phyloP scores from a whole-genome alignment of 2,888 invertebrate genomes.

The Oscheius sp. region DNA sequence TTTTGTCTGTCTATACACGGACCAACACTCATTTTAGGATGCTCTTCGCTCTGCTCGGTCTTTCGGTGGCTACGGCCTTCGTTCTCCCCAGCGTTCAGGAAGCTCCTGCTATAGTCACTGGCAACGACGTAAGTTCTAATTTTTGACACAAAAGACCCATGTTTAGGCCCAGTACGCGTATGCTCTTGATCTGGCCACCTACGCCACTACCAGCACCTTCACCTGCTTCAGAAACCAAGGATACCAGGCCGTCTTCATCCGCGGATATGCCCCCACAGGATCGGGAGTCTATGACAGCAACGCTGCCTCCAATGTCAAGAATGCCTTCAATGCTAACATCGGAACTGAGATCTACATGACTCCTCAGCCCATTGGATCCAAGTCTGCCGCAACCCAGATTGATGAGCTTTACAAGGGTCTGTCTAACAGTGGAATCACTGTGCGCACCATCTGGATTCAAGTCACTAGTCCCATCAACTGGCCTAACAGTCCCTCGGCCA shows the following conservation, averaged over 20 bases:
- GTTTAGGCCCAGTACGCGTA: constrained; percentile 38
- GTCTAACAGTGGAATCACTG: constrained; percentile 47
- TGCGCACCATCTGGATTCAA: constrained; percentile 59
- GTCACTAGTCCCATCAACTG: constrained; percentile 63
- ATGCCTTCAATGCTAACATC: constrained; percentile 54
- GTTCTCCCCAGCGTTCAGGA: constrained; percentile 13
- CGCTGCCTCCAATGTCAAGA: constrained; percentile 45
- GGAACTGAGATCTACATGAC: constrained; percentile 60
- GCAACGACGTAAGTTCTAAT: constrained; percentile 26
- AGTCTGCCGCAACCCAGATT: constrained; percentile 52
- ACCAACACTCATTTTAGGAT: constrained; percentile 16
- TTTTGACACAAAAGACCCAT: background rate
- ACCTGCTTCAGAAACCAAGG: constrained; percentile 39
- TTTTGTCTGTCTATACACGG: background rate
- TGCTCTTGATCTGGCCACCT: constrained; percentile 40
- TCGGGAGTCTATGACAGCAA: constrained; percentile 52
- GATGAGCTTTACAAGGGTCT: constrained; percentile 56
- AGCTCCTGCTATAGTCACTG: constrained; percentile 18
- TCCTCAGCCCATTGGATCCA: constrained; percentile 52
- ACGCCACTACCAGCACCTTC: constrained; percentile 39
- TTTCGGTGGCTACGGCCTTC: constrained; percentile 29
- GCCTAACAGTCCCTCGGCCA: constrained; percentile 41
- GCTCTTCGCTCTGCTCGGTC: constrained; percentile 26
- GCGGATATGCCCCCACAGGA: constrained; percentile 52
- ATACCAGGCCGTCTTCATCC: constrained; percentile 40